Percentiles rank a stretch among this genome's conserved stretches.
phyloP scores from a whole-genome alignment of 2,888 invertebrate species.

The Ctena decussata region DNA sequence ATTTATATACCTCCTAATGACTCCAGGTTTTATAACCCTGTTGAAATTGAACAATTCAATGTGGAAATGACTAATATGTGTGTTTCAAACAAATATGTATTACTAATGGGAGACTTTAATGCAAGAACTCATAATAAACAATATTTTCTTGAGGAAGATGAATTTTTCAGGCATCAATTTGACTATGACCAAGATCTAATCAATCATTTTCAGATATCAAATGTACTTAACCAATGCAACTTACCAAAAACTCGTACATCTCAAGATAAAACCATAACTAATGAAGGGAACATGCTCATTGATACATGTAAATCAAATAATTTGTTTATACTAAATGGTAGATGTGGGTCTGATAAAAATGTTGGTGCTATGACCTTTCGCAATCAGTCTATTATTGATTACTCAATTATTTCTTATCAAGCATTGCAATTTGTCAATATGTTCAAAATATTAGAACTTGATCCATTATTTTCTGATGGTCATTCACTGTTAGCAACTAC shows the following conservation, averaged over 20 bases:
- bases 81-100: not conserved
- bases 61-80: not conserved
- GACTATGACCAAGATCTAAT: not conserved
- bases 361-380: not conserved
- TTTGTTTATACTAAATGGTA: not conserved
- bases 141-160: not conserved
- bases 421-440: not conserved
- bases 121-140: slow-evolving; percentile 3
- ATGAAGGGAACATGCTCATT: slow-evolving; percentile 11
- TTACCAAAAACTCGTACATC: not conserved
- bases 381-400: not conserved
- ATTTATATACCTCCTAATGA: not conserved
- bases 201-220: not conserved
- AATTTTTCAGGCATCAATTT: not conserved
- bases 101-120: not conserved
- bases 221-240: not conserved
- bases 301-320: not conserved
- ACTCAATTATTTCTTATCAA: not conserved
- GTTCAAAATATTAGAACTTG: no score
- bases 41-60: not conserved
- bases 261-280: not conserved
- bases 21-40: not conserved
- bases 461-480: no score
- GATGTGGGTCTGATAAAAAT: not conserved
- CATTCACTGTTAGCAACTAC: no score